These are phyloP conservation scores for Charadrius vociferus DNA, from an alignment of 2,113 vertebrate species.

Conservation along the genomic window DNA sequence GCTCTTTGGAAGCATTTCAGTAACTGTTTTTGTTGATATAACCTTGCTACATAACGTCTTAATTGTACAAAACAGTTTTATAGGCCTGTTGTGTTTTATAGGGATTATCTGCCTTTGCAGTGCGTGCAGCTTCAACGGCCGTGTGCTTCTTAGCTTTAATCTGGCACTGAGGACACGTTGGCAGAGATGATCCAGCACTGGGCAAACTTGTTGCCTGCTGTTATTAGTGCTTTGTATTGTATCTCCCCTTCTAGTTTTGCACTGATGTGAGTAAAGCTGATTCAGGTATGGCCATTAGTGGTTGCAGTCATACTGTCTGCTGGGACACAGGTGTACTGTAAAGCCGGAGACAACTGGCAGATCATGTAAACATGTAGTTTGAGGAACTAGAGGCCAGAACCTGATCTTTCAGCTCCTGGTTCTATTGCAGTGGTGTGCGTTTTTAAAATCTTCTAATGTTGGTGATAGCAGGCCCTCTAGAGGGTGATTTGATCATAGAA, in stretches of 20 bases:
- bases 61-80: background rate
- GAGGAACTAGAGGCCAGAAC: background rate
- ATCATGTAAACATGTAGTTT: background rate
- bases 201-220: background rate
- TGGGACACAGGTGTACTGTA: background rate
- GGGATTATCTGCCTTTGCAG: background rate
- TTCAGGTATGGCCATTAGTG: background rate
- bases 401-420: background rate
- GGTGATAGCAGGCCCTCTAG: background rate
- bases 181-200: background rate
- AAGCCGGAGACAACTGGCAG: background rate
- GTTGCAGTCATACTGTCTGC: background rate
- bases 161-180: fast-evolving
- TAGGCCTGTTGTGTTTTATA: background rate
- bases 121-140: background rate
- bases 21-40: background rate
- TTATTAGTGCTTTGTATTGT: background rate
- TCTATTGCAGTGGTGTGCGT: background rate
- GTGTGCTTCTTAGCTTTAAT: background rate
- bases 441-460: background rate
- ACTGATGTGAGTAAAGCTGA: background rate
- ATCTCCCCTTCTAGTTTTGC: background rate
- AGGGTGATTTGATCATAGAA: background rate
- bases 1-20: background rate
- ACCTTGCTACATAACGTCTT: background rate